A percentile compares a stretch with the other conserved stretches of the same genome.
phyloP scores from a whole-genome alignment of 37 sponge, comb jelly and placozoan species.

The Tethya wilhelma region DNA sequence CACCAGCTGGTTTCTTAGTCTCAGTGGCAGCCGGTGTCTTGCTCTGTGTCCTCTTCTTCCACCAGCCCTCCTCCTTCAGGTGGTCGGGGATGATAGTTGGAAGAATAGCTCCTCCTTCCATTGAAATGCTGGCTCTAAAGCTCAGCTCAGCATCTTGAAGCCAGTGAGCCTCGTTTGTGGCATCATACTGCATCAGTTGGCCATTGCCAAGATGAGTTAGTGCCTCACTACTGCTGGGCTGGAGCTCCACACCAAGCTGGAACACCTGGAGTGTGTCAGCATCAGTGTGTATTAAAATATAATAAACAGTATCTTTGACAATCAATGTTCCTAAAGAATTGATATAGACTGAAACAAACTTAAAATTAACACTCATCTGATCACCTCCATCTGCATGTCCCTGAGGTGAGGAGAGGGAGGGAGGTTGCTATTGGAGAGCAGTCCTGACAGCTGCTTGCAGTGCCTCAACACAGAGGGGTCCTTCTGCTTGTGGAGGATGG shows the following conservation, averaged over 20 bases:
- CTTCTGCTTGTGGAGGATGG: slow-evolving; percentile 28
- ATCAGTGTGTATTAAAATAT: background rate
- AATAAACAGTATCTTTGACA: background rate
- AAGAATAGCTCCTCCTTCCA: slow-evolving; percentile 71
- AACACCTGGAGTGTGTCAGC: slow-evolving; percentile 56
- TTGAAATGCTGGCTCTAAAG: slow-evolving; percentile 83
- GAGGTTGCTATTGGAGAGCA: slow-evolving; percentile 56
- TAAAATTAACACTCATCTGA: background rate
- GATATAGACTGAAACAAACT: background rate
- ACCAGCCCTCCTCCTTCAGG: slow-evolving; percentile 83
- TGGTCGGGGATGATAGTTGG: slow-evolving; percentile 49
- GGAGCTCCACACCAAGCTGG: slow-evolving; percentile 68
- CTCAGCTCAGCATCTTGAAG: slow-evolving; percentile 80
- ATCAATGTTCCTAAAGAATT: background rate
- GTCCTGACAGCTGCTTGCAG: slow-evolving; percentile 64
- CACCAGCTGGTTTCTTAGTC: slow-evolving; percentile 23
- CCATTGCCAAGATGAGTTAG: slow-evolving; percentile 87
- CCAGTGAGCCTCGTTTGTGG: slow-evolving; percentile 33
- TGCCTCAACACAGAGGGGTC: slow-evolving; percentile 29
- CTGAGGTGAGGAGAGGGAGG: slow-evolving; percentile 44
- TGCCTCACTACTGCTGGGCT: slow-evolving; percentile 81
- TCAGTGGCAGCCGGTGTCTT: slow-evolving; percentile 13
- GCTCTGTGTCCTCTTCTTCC: slow-evolving; percentile 38
- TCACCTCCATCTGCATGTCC: slow-evolving; percentile 79
- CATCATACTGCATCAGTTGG: slow-evolving; percentile 77